Evolutionary conservation across 2,797 vertebrate genomes (phyloP).

Genomic region (Rhabdophis nuchalis): DNA sequence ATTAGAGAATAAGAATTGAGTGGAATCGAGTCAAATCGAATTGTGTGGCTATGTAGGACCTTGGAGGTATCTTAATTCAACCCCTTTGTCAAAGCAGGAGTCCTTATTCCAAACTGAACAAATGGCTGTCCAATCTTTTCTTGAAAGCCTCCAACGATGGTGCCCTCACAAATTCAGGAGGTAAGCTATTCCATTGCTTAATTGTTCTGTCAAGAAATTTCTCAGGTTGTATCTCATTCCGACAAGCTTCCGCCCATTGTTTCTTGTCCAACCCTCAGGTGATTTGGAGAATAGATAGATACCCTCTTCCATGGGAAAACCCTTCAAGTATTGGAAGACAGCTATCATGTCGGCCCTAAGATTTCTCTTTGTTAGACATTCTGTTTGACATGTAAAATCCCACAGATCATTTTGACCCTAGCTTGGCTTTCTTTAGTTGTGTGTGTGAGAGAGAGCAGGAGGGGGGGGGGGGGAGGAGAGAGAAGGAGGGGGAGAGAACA

Average conservation of each 20-base stretch:
- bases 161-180: not conserved
- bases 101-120: not conserved
- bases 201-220: not conserved
- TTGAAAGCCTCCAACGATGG: not conserved
- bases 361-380: conserved; percentile 51
- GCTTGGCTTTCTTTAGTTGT: conserved; percentile 32
- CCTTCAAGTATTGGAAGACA: not conserved
- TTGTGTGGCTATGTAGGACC: not conserved
- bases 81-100: not conserved
- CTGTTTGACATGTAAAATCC: conserved; percentile 16
- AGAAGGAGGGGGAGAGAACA: not conserved
- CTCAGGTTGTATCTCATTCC: not conserved
- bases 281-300: not conserved
- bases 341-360: not conserved
- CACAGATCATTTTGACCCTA: conserved; percentile 20
- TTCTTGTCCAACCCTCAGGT: not conserved
- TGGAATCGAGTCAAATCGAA: not conserved
- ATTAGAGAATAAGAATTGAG: conserved; percentile 16
- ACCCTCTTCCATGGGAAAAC: not conserved
- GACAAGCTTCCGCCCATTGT: not conserved
- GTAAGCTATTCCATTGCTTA: not conserved
- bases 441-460: fast-evolving
- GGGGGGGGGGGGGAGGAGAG: no score
- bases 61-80: not conserved
- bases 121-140: not conserved